A percentile compares a stretch with the other conserved stretches of the same genome.
Evolutionary conservation across 2,797 vertebrate genomes (phyloP).

Genomic region (Masticophis lateralis): DNA sequence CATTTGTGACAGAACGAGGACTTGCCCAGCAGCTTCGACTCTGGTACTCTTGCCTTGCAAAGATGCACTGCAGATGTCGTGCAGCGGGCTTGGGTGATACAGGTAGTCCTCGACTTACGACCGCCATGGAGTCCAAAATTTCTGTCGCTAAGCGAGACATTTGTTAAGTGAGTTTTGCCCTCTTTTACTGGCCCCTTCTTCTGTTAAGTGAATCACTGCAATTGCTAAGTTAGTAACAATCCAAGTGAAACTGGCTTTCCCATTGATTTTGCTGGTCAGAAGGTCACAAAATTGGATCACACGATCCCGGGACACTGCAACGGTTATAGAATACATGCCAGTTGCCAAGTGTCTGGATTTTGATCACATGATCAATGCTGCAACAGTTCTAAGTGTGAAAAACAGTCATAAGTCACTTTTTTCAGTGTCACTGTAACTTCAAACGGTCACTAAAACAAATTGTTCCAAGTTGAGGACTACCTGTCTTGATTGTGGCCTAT

Average conservation of each 20-base stretch:
- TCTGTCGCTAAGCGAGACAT: not conserved
- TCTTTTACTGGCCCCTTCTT: not conserved
- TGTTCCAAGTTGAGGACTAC: not conserved
- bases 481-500: slow-evolving; percentile 25
- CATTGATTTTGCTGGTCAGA: not conserved
- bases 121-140: not conserved
- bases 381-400: not conserved
- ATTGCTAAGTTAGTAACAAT: not conserved
- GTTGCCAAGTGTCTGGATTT: not conserved
- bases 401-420: not conserved
- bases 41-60: slow-evolving; percentile 61
- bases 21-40: slow-evolving; percentile 56
- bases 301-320: not conserved
- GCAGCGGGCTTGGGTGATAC: slow-evolving; percentile 25
- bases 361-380: not conserved
- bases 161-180: not conserved
- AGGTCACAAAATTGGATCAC: not conserved
- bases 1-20: slow-evolving; percentile 70
- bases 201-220: not conserved
- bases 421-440: not conserved
- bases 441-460: not conserved
- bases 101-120: not conserved
- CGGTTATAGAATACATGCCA: not conserved
- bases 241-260: too few species aligned
- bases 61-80: slow-evolving; percentile 53